Percentiles rank a stretch among this genome's conserved stretches.
Evolutionary conservation across 1,140 invertebrate species (phyloP).

Genomic region (Venturia canescens): DNA sequence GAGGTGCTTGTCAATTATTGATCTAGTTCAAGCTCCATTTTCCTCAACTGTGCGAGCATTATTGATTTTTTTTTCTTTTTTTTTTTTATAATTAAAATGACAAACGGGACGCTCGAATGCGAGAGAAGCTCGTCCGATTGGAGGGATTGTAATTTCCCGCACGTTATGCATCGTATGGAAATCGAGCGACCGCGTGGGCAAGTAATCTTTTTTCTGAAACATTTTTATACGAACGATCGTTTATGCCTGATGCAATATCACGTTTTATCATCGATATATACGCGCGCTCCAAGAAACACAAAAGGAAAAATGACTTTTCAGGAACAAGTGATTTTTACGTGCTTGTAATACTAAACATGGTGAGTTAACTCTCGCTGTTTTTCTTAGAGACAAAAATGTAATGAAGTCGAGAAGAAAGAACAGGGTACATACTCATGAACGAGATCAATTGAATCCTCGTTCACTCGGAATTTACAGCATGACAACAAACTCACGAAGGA

Average conservation of each 20-base stretch:
- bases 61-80: too few relatives aligned
- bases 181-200: not conserved
- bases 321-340: too few relatives aligned
- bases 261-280: not conserved
- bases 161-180: not conserved
- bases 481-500: not conserved
- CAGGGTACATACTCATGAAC: too few relatives aligned
- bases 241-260: slow-evolving; percentile 14
- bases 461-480: too few relatives aligned
- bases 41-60: slow-evolving; percentile 2
- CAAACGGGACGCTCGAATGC: not conserved
- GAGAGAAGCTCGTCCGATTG: not conserved
- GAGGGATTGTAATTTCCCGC: not conserved
- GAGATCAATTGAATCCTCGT: too few relatives aligned
- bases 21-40: not conserved
- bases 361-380: too few relatives aligned
- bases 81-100: not conserved
- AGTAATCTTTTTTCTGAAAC: not conserved
- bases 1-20: not conserved
- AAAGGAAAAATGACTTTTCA: too few relatives aligned
- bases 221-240: not conserved
- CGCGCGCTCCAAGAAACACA: too few relatives aligned
- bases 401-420: too few relatives aligned
- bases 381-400: too few relatives aligned
- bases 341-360: too few relatives aligned